A percentile compares a stretch with the other conserved stretches of the same genome.
phyloP scores from a whole-genome alignment of 2,797 vertebrate genomes.

The Carapus acus region DNA sequence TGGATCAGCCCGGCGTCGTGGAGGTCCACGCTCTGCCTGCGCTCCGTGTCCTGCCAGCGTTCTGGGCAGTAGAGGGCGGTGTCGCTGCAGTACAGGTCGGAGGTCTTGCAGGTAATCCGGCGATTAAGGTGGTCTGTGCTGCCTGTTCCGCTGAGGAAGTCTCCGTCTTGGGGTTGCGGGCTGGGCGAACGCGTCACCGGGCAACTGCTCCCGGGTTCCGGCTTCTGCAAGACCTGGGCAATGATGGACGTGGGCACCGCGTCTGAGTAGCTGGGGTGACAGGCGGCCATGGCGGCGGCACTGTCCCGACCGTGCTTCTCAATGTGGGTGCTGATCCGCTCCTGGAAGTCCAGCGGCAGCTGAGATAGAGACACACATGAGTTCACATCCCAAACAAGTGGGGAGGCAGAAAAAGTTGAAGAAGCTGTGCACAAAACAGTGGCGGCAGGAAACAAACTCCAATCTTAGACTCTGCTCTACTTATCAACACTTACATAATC shows the following conservation, averaged over 20 bases:
- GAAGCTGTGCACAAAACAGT: not conserved
- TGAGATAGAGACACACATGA: conserved; percentile 50
- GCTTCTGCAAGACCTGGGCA: conserved; percentile 87
- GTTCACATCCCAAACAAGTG: not conserved
- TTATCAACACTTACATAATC: too few relatives aligned
- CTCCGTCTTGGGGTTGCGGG: conserved; percentile 73
- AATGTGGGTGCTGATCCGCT: conserved; percentile 84
- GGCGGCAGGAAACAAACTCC: too few relatives aligned
- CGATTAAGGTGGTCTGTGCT: conserved; percentile 73
- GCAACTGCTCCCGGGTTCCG: conserved; percentile 78
- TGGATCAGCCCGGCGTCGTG: conserved; percentile 73
- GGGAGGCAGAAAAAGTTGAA: not conserved
- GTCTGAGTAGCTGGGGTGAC: conserved; percentile 80
- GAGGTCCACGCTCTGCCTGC: conserved; percentile 81
- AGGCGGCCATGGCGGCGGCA: conserved; percentile 72
- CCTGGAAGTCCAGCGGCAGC: conserved; percentile 88
- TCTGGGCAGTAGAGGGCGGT: conserved; percentile 90
- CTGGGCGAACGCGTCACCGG: conserved; percentile 80
- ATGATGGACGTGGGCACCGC: conserved; percentile 81
- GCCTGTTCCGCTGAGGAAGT: conserved; percentile 72
- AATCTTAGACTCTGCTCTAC: too few relatives aligned
- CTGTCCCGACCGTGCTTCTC: conserved; percentile 75
- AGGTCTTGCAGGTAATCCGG: conserved; percentile 75
- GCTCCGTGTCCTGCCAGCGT: conserved; percentile 71
- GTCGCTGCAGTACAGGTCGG: conserved; percentile 89